phyloP scores from a whole-genome alignment of 2,888 invertebrate genomes.

The Cantharis lateralis region DNA sequence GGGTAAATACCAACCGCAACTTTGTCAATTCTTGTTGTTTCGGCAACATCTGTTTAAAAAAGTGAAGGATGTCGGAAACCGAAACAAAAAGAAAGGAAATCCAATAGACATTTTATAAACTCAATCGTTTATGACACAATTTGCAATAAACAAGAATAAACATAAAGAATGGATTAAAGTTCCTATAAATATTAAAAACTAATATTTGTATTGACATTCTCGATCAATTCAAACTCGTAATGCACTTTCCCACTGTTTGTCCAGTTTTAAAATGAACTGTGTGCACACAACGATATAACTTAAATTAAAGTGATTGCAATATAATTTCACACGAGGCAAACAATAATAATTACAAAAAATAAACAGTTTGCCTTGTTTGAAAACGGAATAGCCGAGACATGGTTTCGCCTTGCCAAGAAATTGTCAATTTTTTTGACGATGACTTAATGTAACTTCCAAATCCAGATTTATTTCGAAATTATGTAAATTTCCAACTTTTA shows the following conservation, averaged over 20 bases:
- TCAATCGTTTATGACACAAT: background rate
- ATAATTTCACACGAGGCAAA: background rate
- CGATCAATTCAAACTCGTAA: constrained; percentile 1
- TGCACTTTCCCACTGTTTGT: background rate
- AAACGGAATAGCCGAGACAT: too few species aligned
- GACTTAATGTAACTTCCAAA: background rate
- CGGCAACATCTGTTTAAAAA: background rate
- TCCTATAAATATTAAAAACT: constrained; percentile 20
- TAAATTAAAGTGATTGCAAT: background rate
- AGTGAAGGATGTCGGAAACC: background rate
- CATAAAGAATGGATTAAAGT: background rate
- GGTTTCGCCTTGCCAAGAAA: too few species aligned
- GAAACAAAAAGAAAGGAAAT: background rate
- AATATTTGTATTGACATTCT: constrained; percentile 19
- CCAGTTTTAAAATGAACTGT: background rate
- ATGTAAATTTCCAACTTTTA: background rate
- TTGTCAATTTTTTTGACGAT: background rate
- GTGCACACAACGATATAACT: background rate
- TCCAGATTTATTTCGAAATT: background rate
- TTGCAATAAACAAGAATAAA: background rate
- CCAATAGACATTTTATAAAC: background rate
- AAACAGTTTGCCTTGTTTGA: too few species aligned
- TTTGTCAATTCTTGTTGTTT: background rate
- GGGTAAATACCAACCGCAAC: constrained; percentile 2
- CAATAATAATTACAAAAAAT: background rate